Conservation (phyloP, 1,140 invertebrate genomes). For the Pararge aegeria region DNA sequence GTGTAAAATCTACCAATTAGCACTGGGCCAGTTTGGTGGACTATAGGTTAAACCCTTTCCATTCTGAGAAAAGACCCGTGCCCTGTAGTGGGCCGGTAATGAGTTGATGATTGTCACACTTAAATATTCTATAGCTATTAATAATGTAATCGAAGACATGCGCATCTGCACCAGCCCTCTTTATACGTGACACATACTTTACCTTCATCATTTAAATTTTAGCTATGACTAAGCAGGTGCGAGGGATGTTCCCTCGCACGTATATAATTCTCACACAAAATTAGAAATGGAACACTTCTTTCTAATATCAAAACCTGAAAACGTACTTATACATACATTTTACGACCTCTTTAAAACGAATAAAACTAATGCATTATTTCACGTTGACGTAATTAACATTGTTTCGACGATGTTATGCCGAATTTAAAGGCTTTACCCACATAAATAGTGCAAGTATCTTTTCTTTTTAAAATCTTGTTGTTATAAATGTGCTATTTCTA, state of each 20-base stretch:
- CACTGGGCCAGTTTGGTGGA: no score
- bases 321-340: slow-evolving; percentile 12
- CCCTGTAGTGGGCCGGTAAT: no score
- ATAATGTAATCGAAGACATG: no score
- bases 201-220: no score
- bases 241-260: not conserved
- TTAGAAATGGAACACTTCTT: slow-evolving; percentile 25
- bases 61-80: no score
- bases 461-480: slow-evolving; percentile 1
- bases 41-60: no score
- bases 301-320: slow-evolving; percentile 22
- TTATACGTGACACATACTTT: no score
- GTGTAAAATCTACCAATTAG: no score
- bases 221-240: not conserved
- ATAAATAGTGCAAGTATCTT: not conserved
- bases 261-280: slow-evolving; percentile 15
- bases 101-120: no score
- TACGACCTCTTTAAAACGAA: slow-evolving; percentile 26
- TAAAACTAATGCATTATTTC: slow-evolving; percentile 11
- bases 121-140: no score
- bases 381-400: slow-evolving; percentile 18
- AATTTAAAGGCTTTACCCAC: not conserved
- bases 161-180: not conserved
- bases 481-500: slow-evolving; percentile 3
- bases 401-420: slow-evolving; percentile 2